These are phyloP conservation scores for Nomada goodeniana DNA, from an alignment of 2,888 invertebrate genomes.

Conservation along the genomic window DNA sequence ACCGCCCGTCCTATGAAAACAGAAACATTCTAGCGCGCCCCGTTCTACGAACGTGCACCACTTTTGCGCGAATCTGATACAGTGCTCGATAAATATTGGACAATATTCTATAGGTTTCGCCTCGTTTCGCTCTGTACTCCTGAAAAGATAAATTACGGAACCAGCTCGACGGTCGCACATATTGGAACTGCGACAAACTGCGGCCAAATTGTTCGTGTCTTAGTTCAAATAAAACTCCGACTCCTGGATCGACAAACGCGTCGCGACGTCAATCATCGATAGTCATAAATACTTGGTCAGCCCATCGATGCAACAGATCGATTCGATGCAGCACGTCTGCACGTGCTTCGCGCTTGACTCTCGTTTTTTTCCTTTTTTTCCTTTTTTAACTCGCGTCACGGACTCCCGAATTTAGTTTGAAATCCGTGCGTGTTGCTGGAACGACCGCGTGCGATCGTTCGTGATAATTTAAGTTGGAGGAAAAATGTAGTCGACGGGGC, in stretches of 20 bases:
- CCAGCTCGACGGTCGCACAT: neutral
- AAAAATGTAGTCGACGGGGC: neutral
- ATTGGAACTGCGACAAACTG: no score
- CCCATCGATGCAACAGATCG: neutral
- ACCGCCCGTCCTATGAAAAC: neutral
- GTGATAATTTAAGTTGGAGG: slow-evolving; percentile 26
- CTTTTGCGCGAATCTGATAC: neutral
- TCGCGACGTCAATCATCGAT: neutral
- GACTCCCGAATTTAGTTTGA: slow-evolving; percentile 30
- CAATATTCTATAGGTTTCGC: neutral
- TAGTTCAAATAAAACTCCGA: no score
- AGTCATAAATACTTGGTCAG: neutral
- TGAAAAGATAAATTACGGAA: neutral
- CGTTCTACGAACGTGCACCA: neutral
- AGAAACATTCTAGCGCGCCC: neutral
- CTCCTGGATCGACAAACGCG: neutral
- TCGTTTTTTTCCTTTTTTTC: neutral
- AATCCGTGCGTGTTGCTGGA: slow-evolving; percentile 19
- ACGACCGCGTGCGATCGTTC: slow-evolving; percentile 22
- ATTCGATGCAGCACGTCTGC: neutral
- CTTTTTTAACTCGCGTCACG: slow-evolving; percentile 28
- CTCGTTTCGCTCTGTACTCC: no score
- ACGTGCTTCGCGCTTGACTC: no score
- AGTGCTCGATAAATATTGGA: slow-evolving; percentile 9
- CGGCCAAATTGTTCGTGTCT: no score